Base-by-base conservation (phyloP, 2,888 invertebrate genomes). In the Plemyria rubiginata region DNA sequence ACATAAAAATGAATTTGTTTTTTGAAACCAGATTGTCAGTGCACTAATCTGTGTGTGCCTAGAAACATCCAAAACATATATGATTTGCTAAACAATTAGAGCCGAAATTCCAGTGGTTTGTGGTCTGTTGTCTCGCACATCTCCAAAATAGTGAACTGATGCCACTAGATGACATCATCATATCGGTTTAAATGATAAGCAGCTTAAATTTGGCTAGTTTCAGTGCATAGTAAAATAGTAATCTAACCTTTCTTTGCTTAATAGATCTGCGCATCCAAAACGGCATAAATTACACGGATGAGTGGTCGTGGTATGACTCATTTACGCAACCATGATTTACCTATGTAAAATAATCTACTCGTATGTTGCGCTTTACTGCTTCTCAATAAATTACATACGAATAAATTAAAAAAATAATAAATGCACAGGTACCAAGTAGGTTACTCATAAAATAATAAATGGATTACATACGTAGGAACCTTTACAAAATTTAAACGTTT, bases 111-210 rank as follows among this genome's bases (percentile, higher is more conserved):
- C 54, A 16, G 48, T 48, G n/a, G n/a, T n/a, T n/a, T n/a, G 45
- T 22, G 16, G 48, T 55, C 38, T 29, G 22, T 36, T 36, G 54
- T 54, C 16, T 36, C 8, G 13, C n/a, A 54, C 29, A 15, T 15
- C 16, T n/a, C 41, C n/a, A 12, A 32, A 45, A 16, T 12, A 13
- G 41, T 52, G 45, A 28, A 43, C 13, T 53, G 29, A 13, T 22
- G n/a, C 6, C 29, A 32, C 48, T 46, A 48, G 48, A 53, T 54
- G 49, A 56, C 56, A 56, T 56, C 49, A 50, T 29, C 32, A 41
- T 49, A 56, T 49, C 36, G 13, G 38, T 48, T n/a, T n/a, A 8
- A 4, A 15, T 40, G 55, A 50, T 50, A 57, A 50, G 16, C 49
- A 15, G 48, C 40, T 15, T 22, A 57, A 43, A 48, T 28, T 48